Evolutionary conservation across 2,113 vertebrate genomes (phyloP).

Genomic region (Plestiodon gilberti): DNA sequence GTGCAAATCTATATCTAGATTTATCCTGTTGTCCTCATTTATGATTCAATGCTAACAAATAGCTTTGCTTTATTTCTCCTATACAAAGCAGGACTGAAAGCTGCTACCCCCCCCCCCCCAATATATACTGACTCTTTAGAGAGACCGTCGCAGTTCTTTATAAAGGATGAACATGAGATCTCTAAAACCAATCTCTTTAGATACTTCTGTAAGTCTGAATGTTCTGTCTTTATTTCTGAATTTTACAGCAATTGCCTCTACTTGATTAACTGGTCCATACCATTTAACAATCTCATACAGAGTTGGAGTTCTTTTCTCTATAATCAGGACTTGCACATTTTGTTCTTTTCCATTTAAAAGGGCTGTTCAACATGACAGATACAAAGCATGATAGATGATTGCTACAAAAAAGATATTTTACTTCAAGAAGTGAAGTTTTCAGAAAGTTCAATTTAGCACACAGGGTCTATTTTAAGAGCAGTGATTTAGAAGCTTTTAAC

Average conservation of each 20-base stretch:
- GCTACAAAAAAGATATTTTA: slow-evolving; percentile 22
- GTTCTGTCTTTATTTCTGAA: slow-evolving; percentile 19
- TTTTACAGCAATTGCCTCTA: slow-evolving; percentile 24
- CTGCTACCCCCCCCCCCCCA: no score
- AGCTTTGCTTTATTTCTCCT: not conserved
- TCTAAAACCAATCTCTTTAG: slow-evolving; percentile 18
- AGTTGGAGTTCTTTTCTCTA: slow-evolving; percentile 14
- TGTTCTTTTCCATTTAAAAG: slow-evolving; percentile 31
- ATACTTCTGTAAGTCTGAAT: slow-evolving; percentile 19
- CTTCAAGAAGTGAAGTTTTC: slow-evolving; percentile 13
- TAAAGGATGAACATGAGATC: not conserved
- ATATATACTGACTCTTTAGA: not conserved
- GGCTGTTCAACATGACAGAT: slow-evolving; percentile 26
- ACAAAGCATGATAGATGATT: slow-evolving; percentile 33
- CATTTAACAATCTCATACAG: slow-evolving; percentile 11
- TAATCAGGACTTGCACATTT: slow-evolving; percentile 17
- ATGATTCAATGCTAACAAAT: not conserved
- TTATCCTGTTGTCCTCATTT: not conserved
- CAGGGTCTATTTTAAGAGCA: slow-evolving; percentile 8
- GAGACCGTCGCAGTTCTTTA: not conserved
- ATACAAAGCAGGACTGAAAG: not conserved
- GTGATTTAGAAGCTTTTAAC: slow-evolving; percentile 16
- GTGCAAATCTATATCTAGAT: not conserved
- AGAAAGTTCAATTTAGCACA: slow-evolving; percentile 9
- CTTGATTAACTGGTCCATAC: slow-evolving; percentile 32